Conservation (phyloP, 2,113 vertebrate genomes). For the Chionomys nivalis region DNA sequence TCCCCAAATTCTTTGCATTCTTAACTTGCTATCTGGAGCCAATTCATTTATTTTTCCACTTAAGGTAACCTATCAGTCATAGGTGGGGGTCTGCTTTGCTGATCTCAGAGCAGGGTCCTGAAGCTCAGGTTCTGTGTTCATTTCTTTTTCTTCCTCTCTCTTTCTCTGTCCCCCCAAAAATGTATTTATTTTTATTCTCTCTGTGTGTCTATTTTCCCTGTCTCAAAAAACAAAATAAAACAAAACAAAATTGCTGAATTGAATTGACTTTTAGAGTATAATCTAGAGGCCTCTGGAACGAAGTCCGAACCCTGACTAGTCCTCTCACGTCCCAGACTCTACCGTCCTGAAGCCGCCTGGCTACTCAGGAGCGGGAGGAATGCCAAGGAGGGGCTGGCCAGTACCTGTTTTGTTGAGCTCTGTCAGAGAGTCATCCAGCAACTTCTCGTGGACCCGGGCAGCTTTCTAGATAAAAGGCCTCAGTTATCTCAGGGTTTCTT, state of each 20-base stretch:
- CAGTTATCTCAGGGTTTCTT: background rate
- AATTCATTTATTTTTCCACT: background rate
- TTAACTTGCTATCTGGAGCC: background rate
- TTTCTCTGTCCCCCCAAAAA: background rate
- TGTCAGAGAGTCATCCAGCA: background rate
- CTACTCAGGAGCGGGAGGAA: background rate
- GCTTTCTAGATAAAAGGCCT: slow-evolving; percentile 42
- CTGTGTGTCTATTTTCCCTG: background rate
- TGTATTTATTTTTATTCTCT: background rate
- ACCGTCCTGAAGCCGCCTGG: background rate
- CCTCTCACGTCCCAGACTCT: background rate
- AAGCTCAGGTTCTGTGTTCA: background rate
- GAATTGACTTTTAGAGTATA: background rate
- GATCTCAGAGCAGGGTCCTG: background rate
- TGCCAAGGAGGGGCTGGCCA: no score
- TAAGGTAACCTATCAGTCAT: background rate
- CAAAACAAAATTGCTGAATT: background rate
- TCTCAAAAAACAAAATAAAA: no score
- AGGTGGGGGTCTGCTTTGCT: background rate
- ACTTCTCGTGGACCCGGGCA: background rate
- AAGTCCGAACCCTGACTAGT: background rate
- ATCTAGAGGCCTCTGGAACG: background rate
- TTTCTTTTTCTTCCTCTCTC: background rate
- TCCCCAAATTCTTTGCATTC: background rate
- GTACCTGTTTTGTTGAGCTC: slow-evolving; percentile 55